Percentiles rank a stretch among this genome's conserved stretches.
Evolutionary conservation across 2,888 invertebrate species (phyloP).

Genomic region (Lottia gigantea): DNA sequence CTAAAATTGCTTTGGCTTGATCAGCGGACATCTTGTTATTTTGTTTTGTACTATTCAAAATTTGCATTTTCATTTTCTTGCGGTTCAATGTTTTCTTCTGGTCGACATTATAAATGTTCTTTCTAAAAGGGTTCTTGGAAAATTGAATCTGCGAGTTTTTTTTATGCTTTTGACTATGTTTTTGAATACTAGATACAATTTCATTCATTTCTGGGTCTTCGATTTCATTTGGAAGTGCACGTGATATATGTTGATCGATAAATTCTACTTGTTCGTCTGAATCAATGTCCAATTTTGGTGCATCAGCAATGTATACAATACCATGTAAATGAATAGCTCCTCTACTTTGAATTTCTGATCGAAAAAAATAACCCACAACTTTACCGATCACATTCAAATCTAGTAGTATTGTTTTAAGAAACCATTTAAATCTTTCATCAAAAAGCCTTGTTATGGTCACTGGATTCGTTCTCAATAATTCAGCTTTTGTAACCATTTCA

Average conservation of each 20-base stretch:
- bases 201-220: constrained; percentile 20
- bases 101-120: background rate
- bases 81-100: too few species aligned
- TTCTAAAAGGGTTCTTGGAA: constrained; percentile 11
- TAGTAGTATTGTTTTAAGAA: background rate
- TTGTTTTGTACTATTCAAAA: too few species aligned
- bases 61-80: too few species aligned
- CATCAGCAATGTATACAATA: background rate
- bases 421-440: background rate
- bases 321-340: background rate
- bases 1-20: constrained; percentile 3
- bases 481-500: too few species aligned
- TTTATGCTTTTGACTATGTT: constrained; percentile 26
- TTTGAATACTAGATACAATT: constrained; percentile 21
- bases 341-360: background rate
- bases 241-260: constrained; percentile 29
- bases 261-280: constrained; percentile 18
- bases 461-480: background rate
- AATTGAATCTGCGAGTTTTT: constrained; percentile 28
- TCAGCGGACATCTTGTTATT: too few species aligned
- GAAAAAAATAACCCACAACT: background rate
- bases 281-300: background rate
- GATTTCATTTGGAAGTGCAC: constrained; percentile 25
- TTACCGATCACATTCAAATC: background rate
- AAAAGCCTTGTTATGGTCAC: background rate